These are phyloP conservation scores for Percopsis transmontana DNA, from an alignment of 2,113 vertebrate genomes.

Conservation along the genomic window DNA sequence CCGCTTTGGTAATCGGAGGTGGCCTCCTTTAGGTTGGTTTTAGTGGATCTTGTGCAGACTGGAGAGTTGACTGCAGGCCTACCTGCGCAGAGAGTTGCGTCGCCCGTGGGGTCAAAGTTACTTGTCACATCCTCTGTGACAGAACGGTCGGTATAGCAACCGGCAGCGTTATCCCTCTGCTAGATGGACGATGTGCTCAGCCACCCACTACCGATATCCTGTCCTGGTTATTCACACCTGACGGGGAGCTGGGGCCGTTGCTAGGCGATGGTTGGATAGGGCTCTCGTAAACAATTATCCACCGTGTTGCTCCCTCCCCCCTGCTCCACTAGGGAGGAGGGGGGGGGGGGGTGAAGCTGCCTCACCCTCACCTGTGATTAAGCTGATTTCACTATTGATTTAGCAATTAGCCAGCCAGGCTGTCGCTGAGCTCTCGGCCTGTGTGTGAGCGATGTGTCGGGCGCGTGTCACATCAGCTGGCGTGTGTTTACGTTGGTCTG, in stretches of 20 bases:
- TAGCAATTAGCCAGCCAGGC: constrained; percentile 46
- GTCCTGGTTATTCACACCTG: too few relatives aligned
- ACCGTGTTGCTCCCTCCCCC: constrained; percentile 47
- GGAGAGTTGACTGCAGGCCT: too few relatives aligned
- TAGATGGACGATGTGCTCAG: too few relatives aligned
- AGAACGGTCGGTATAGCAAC: too few relatives aligned
- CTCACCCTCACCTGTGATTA: constrained; percentile 77
- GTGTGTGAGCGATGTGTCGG: neutral
- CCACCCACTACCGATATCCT: too few relatives aligned
- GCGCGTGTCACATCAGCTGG: neutral
- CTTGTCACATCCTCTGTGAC: too few relatives aligned
- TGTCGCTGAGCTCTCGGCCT: constrained; percentile 4
- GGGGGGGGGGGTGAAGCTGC: too few relatives aligned
- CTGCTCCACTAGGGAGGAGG: neutral
- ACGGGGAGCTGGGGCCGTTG: constrained; percentile 78
- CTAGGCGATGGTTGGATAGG: constrained; percentile 84
- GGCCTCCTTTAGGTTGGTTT: constrained; percentile 39
- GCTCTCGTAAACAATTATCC: constrained; percentile 87
- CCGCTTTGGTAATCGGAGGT: constrained; percentile 23
- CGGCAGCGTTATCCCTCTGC: too few relatives aligned
- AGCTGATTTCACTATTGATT: constrained; percentile 63
- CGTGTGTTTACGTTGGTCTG: too few relatives aligned
- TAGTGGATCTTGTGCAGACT: constrained; percentile 28
- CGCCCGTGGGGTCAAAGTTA: too few relatives aligned
- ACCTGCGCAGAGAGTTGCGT: too few relatives aligned